Evolutionary conservation across 2,888 invertebrate genomes (phyloP), one percentile per base, ranked within the genome.

Genomic region (Camptogramma bilineatum): DNA sequence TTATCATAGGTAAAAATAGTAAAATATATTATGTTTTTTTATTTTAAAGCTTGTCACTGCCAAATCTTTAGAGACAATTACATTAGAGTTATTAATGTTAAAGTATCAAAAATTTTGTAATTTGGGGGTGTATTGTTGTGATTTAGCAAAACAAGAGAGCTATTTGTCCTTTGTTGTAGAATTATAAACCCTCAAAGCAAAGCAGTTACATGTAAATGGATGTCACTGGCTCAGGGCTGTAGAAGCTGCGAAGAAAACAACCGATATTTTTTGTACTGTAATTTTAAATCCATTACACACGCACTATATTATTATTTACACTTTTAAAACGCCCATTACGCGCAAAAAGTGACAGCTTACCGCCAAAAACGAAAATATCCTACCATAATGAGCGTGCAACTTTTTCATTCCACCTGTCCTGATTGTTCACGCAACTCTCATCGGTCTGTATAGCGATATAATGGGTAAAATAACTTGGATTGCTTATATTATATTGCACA

Each of bases 341-440:
- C 19, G 65, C 62, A 69, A 70, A 72, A 69, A 64, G 53, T 62
- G 65, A 65, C 70, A 68, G 68, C 64, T 55, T 63, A 56, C 62
- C 42, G 52, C 69, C 70, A 62, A 68, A 69, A 64, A 62, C 56
- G 69, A 69, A 63, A 68, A 69, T 67, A 66, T 64, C 59, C 48
- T 54, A 55, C 59, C 68, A 68, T 72, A 66, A 65, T 54, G 57
- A 64, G 55, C 57, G 47, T 57, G 28, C 67, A 65, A 62, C 68
- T 65, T 72, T 72, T 67, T 70, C 52, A 62, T 62, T 68, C 62
- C 66, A 71, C 67, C 67, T 71, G 69, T 68, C 60, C 31, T 42
- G 19, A 62, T 39, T 55, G 57, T 54, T 17, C 52, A 58, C 28
- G 48, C 56, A 44, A 68, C 31, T 64, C 42, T 65, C 51, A 52